Base-by-base conservation (phyloP, 2,888 invertebrate species). In the Leistus spinibarbis region DNA sequence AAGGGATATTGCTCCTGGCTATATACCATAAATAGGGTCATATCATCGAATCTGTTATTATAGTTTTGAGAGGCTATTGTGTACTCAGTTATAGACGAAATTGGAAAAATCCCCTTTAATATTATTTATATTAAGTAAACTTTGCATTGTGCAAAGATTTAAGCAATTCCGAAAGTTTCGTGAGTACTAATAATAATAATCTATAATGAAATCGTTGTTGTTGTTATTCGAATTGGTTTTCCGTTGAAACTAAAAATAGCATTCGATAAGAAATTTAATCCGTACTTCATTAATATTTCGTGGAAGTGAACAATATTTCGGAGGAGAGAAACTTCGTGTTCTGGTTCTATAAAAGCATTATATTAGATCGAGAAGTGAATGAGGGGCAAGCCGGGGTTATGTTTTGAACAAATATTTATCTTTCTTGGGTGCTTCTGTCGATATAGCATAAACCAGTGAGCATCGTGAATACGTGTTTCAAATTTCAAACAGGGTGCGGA, bases 401-500 rank as follows among this genome's bases (percentile, higher is more conserved):
- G 77, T 81, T 80, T 80, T 79, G 78, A 77, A 77, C 80, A 78
- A 82, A 82, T 82, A 82, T 82, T 82, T 82, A 80, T 81, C 81
- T 81, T 81, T 66, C 62, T 62, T 40, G 40, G 53, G 62, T 60
- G 62, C 53, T 71, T 76, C 70, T 76, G 72, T 77, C 79, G 79
- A 79, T 80, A 80, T 78, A 78, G 79, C 79, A 79, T 79, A 79
- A 79, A 79, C 80, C 77, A 78, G 78, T 77, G 27, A 60, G 54
- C 77, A 69, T 63, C 69, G 68, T 66, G 68, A 71, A 70, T 79
- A 81, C 82, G 82, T 82, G 82, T 79, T 76, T 79, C 73, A 81
- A 82, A 81, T 81, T 81, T 79, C 78, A 80, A 82, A 82, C 80
- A 78, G 77, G 60, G 13, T 74, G 20, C 80, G 81, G 80, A 81